phyloP scores from a whole-genome alignment of 2,888 invertebrate species.

The Neocrepidodera transversa region DNA sequence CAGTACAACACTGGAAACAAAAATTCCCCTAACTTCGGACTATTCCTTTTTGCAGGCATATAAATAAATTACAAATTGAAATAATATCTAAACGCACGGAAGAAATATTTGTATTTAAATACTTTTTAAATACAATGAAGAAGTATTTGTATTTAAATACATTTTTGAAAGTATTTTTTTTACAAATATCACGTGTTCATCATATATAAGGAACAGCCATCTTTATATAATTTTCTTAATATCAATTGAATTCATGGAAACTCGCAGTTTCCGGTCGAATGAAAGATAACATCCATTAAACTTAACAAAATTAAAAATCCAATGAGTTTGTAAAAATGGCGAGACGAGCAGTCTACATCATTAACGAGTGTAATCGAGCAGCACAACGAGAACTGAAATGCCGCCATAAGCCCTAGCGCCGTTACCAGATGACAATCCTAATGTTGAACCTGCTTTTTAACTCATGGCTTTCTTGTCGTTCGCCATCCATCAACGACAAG shows the following conservation, averaged over 20 bases:
- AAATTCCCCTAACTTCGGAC: too few species aligned
- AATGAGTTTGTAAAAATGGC: slow-evolving; percentile 19
- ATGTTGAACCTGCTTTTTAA: slow-evolving; percentile 12
- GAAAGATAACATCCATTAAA: slow-evolving; percentile 18
- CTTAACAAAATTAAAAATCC: slow-evolving; percentile 21
- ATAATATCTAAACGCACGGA: too few species aligned
- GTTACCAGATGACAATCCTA: slow-evolving; percentile 30
- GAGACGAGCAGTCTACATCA: slow-evolving; percentile 56
- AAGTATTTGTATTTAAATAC: not conserved
- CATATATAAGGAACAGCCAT: too few species aligned
- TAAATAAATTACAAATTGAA: too few species aligned
- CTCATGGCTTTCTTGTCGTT: slow-evolving; percentile 16
- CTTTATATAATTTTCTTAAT: too few species aligned
- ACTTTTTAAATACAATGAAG: not conserved
- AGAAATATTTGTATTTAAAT: too few species aligned
- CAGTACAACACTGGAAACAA: too few species aligned
- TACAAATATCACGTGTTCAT: too few species aligned
- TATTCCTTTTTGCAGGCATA: too few species aligned
- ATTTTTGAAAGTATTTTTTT: too few species aligned
- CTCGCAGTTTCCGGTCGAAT: slow-evolving; percentile 11
- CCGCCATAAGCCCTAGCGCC: slow-evolving; percentile 37
- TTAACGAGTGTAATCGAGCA: slow-evolving; percentile 57
- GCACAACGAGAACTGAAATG: slow-evolving; percentile 46
- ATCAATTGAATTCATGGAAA: not conserved
- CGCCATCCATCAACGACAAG: slow-evolving; percentile 25